phyloP scores from a whole-genome alignment of 1,140 invertebrate species.

The Archivesica marissinica region DNA sequence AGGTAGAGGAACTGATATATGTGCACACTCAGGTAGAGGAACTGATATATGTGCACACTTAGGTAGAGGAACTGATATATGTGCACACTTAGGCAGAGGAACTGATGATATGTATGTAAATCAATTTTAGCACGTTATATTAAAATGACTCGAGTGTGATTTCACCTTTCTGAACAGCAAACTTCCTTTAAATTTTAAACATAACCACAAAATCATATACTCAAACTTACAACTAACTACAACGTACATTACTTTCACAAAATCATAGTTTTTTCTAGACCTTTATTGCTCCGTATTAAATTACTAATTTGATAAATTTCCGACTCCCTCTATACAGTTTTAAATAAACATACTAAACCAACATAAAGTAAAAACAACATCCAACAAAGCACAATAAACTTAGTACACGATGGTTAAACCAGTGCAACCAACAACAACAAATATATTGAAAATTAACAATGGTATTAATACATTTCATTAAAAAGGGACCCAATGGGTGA shows the following conservation, averaged over 20 bases:
- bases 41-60: no score
- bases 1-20: no score
- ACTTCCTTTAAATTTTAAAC: no score
- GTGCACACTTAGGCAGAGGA: no score
- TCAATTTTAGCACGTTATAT: no score
- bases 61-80: no score
- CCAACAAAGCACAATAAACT: slow-evolving; percentile 6
- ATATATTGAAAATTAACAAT: slow-evolving; percentile 6
- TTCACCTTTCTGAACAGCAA: no score
- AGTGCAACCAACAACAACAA: neutral
- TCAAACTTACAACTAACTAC: neutral
- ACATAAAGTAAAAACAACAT: slow-evolving; percentile 25
- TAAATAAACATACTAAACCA: slow-evolving; percentile 15
- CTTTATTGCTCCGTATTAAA: slow-evolving; percentile 1
- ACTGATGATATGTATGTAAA: no score
- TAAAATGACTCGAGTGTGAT: no score
- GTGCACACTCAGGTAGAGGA: no score
- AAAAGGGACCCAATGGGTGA: no score
- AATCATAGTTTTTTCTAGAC: neutral
- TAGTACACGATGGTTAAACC: neutral
- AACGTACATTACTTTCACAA: neutral
- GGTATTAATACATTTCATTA: neutral
- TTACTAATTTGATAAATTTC: neutral
- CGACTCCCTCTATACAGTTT: neutral
- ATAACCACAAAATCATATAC: neutral